Evolutionary conservation across 2,113 vertebrate species (phyloP).

Genomic region (Zingel zingel): DNA sequence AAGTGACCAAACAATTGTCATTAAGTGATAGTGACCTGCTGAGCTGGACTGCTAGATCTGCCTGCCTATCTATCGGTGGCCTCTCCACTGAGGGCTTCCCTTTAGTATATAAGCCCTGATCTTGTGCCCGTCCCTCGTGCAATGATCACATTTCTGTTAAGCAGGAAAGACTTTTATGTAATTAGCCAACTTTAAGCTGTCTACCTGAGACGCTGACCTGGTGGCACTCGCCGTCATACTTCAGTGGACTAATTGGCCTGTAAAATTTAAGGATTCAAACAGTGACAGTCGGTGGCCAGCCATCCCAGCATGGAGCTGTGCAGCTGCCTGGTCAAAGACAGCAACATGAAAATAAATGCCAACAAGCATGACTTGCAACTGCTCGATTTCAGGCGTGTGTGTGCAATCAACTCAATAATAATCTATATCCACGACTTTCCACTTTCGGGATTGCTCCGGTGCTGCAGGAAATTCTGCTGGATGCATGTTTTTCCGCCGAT

Average conservation of each 20-base stretch:
- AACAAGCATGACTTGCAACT: constrained; percentile 7
- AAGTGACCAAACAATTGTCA: too few relatives aligned
- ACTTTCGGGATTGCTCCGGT: too few relatives aligned
- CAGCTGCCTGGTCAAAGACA: neutral
- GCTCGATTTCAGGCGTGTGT: constrained; percentile 5
- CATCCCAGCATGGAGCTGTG: constrained; percentile 14
- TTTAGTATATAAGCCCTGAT: constrained; percentile 39
- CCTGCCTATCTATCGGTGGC: neutral
- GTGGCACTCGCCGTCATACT: constrained; percentile 48
- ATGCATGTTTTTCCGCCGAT: too few relatives aligned
- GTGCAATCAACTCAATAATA: neutral
- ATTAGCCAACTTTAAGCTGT: constrained; percentile 62
- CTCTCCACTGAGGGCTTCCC: constrained; percentile 23
- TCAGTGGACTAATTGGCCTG: constrained; percentile 68
- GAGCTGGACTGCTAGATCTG: too few relatives aligned
- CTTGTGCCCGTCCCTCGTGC: constrained; percentile 14
- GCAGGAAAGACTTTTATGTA: constrained; percentile 48
- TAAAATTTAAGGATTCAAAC: constrained; percentile 43
- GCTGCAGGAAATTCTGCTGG: too few relatives aligned
- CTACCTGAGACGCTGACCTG: constrained; percentile 53
- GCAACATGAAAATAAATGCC: constrained; percentile 16
- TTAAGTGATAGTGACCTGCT: too few relatives aligned
- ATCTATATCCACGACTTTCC: too few relatives aligned
- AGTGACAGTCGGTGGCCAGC: constrained; percentile 45
- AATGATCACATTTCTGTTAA: constrained; percentile 50